A percentile compares a stretch with the other conserved stretches of the same genome.
These are phyloP conservation scores for Tachuris rubrigastra DNA, from an alignment of 2,113 vertebrate species.

Conservation along the genomic window DNA sequence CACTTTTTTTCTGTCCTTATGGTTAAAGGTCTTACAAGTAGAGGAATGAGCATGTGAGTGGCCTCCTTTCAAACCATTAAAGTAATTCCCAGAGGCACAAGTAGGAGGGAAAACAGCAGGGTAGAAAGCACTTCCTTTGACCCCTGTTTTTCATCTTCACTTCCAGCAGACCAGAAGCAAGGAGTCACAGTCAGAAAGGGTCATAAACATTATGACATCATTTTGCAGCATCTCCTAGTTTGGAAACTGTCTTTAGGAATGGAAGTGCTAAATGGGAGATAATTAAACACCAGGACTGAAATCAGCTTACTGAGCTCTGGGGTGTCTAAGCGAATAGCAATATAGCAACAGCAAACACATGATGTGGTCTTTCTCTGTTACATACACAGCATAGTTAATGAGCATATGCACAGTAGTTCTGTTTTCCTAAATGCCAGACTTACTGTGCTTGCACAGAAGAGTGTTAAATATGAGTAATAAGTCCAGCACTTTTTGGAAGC, in stretches of 20 bases:
- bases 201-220: not conserved
- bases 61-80: not conserved
- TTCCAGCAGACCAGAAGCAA: not conserved
- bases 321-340: not conserved
- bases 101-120: not conserved
- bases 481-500: conserved; percentile 8
- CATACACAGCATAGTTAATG: not conserved
- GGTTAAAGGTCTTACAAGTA: not conserved
- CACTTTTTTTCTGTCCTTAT: not conserved
- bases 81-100: not conserved
- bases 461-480: not conserved
- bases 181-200: not conserved
- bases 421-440: conserved; percentile 12
- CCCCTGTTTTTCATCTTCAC: not conserved
- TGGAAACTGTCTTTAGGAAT: not conserved
- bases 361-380: not conserved
- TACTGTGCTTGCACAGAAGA: not conserved
- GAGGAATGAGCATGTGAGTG: not conserved
- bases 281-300: not conserved
- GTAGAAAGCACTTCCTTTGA: not conserved
- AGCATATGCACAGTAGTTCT: not conserved
- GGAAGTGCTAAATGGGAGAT: not conserved
- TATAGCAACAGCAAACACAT: not conserved
- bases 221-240: not conserved
- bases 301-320: not conserved